Base-by-base conservation (phyloP, 1,140 invertebrate species). In the Portunus trituberculatus region DNA sequence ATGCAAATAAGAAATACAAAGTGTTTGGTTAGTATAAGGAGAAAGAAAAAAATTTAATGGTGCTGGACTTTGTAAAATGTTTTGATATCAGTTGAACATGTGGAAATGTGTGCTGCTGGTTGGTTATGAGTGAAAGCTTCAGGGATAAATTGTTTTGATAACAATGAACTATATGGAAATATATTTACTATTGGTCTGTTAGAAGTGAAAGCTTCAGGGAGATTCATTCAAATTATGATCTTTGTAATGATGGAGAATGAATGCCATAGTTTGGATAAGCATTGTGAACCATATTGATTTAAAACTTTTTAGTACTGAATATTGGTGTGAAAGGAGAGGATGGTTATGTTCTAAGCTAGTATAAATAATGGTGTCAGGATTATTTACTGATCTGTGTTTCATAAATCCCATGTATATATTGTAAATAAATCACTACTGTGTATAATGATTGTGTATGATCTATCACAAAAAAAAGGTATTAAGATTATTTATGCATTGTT, bases 331-430 rank as follows among this genome's bases (percentile, higher is more conserved):
- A 76, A 76, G 67, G 67, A 76, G n/a, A 76, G 16, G 67, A n/a
- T 76, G 67, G 6, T n/a, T n/a, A n/a, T 76, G 20, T n/a, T 76
- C 52, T 76, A 76, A 25, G 12, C 4, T 76, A 76, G 67, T n/a
- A 76, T n/a, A 76, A n/a, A n/a, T n/a, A 76, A n/a, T 76, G 67
- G 67, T 76, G 20, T 76, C 20, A n/a, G 67, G 67, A 76, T n/a
- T 76, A 76, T 76, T n/a, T 76, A 76, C 67, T 76, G 67, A 25
- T 76, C 67, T 76, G 67, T 76, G 67, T 76, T 76, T 76, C 67
- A 76, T 76, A 76, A 76, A 76, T 76, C 67, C 67, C 67, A n/a
- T 76, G 67, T 76, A 76, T 76, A 76, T 76, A 76, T 20, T 76
- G 67, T 76, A 76, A 76, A 76, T 76, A 76, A n/a, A 76, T 76